phyloP scores from a whole-genome alignment of 2,888 invertebrate species.

The Clitarchus hookeri region DNA sequence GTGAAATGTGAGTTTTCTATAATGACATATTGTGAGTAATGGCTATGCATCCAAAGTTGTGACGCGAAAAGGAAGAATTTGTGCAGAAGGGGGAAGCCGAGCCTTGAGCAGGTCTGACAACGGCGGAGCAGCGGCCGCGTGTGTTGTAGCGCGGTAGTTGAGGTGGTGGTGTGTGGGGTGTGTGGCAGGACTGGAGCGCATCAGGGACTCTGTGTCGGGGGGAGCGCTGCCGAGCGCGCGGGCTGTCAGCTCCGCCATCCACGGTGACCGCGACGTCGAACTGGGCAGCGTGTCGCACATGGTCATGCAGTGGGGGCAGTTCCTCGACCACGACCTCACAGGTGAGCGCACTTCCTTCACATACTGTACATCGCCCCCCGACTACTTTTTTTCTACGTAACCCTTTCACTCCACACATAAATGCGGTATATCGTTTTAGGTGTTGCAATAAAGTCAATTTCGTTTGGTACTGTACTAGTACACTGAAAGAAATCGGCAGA shows the following conservation, averaged over 20 bases:
- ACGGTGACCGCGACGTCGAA: conserved; percentile 66
- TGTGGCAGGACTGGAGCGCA: conserved; percentile 52
- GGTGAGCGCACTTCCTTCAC: conserved; percentile 49
- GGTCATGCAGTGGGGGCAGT: conserved; percentile 92
- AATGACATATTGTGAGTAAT: no score
- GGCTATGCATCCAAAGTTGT: no score
- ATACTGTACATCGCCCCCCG: neutral
- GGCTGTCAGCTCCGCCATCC: conserved; percentile 71
- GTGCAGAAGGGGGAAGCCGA: no score
- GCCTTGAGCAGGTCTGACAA: no score
- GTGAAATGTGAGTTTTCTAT: no score
- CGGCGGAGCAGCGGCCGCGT: no score
- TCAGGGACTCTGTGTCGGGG: conserved; percentile 37
- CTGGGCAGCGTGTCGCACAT: conserved; percentile 72
- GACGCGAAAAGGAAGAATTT: no score
- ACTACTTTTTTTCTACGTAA: neutral
- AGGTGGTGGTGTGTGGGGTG: neutral
- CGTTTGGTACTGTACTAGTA: no score
- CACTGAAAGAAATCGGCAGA: no score
- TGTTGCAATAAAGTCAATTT: no score
- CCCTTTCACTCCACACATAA: neutral
- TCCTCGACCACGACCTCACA: conserved; percentile 86
- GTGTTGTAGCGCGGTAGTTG: no score
- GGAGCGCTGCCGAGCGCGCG: conserved; percentile 72
- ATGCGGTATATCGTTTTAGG: no score